Conservation (phyloP, 2,888 invertebrate genomes). For the Alviniconcha strummeri region DNA sequence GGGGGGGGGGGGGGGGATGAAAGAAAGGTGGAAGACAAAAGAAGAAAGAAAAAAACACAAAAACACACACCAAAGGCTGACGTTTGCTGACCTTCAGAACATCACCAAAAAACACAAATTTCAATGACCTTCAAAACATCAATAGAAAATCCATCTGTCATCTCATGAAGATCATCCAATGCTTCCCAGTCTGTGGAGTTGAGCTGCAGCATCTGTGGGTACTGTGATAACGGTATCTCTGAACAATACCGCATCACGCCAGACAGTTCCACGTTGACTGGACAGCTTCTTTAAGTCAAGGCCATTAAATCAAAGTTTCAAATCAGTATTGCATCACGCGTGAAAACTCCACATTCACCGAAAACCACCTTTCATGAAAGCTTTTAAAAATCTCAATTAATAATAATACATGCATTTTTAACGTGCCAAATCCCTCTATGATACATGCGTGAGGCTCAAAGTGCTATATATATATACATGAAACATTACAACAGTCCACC, state of each 20-base stretch:
- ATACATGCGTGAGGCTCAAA: too few species aligned
- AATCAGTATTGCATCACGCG: not conserved
- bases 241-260: constrained; percentile 27
- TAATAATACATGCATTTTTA: too few species aligned
- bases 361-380: not conserved
- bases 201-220: constrained; percentile 26
- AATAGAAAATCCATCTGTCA: constrained; percentile 27
- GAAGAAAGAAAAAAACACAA: not conserved
- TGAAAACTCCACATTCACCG: not conserved
- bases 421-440: too few species aligned
- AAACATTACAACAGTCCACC: too few species aligned
- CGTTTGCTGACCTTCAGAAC: not conserved
- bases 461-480: too few species aligned
- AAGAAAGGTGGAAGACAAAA: not conserved
- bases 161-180: not conserved
- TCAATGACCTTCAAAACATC: constrained; percentile 25
- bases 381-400: not conserved
- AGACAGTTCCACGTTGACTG: constrained; percentile 26
- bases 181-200: not conserved
- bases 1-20: too few species aligned
- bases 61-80: not conserved
- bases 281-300: constrained; percentile 14
- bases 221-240: constrained; percentile 28
- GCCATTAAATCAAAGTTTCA: not conserved
- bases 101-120: not conserved